phyloP scores from a whole-genome alignment of 2,113 vertebrate genomes.

The Scophthalmus maximus region DNA sequence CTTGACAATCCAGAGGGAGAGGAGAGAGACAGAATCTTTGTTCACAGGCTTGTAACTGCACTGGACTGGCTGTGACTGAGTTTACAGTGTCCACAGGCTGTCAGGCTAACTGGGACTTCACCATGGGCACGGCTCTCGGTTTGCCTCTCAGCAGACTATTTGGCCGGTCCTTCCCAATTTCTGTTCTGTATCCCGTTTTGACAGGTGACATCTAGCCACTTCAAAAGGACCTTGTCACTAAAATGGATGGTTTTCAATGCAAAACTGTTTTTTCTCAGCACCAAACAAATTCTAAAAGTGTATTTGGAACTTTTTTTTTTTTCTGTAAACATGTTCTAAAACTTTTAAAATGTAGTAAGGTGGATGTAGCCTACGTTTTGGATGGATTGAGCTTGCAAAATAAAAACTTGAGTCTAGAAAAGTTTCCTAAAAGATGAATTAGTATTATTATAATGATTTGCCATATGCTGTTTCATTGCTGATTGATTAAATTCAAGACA shows the following conservation, averaged over 20 bases:
- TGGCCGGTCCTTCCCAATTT: slow-evolving; percentile 25
- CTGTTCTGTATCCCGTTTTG: slow-evolving; percentile 18
- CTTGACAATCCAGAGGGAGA: slow-evolving; percentile 72
- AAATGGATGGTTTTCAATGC: slow-evolving; percentile 9
- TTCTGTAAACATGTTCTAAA: too few species aligned
- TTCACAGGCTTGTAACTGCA: slow-evolving; percentile 69
- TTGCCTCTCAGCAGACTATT: slow-evolving; percentile 51
- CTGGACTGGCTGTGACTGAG: slow-evolving; percentile 60
- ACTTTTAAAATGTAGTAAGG: too few species aligned
- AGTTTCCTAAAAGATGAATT: too few species aligned
- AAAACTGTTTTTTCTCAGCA: background rate
- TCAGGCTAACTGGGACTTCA: slow-evolving; percentile 71
- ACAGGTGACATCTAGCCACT: slow-evolving; percentile 38
- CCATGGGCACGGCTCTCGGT: slow-evolving; percentile 48
- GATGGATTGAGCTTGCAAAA: too few species aligned
- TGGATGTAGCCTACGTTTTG: too few species aligned
- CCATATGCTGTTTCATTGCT: too few species aligned
- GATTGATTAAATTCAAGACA: too few species aligned
- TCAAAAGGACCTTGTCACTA: slow-evolving; percentile 1
- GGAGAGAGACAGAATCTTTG: slow-evolving; percentile 63
- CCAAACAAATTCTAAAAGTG: too few species aligned
- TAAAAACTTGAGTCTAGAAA: too few species aligned
- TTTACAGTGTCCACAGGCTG: slow-evolving; percentile 66
- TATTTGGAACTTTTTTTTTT: too few species aligned
- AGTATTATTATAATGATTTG: too few species aligned